Conservation (phyloP, 2,113 vertebrate genomes). For the Formicarius rufipectus region DNA sequence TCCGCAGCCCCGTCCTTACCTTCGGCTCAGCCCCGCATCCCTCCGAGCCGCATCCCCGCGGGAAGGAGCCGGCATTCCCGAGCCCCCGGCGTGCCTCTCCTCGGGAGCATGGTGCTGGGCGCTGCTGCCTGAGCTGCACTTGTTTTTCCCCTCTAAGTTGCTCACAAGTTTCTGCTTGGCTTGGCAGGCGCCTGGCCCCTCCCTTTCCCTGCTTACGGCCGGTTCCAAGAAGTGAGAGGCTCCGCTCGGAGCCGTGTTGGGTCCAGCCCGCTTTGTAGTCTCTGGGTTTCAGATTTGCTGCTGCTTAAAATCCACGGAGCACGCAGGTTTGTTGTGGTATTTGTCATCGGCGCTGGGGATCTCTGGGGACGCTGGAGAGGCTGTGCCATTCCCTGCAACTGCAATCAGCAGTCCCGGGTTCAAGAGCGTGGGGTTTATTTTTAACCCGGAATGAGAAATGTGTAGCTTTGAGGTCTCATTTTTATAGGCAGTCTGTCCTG, state of each 20-base stretch:
- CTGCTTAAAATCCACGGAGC: not conserved
- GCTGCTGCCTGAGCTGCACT: conserved; percentile 30
- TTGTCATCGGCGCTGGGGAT: not conserved
- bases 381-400: not conserved
- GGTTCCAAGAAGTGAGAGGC: conserved; percentile 36
- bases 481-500: not conserved
- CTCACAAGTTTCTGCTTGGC: conserved; percentile 67
- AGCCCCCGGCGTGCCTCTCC: not conserved
- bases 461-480: not conserved
- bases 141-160: conserved; percentile 64
- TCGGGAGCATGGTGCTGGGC: not conserved
- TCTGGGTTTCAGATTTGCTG: not conserved
- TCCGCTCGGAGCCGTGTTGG: not conserved
- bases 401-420: not conserved
- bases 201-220: conserved; percentile 72
- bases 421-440: not conserved
- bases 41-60: not conserved
- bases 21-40: not conserved
- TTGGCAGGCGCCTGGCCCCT: conserved; percentile 63
- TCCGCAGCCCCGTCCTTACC: too few species aligned
- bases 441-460: not conserved
- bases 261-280: not conserved
- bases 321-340: not conserved
- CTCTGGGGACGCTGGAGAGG: not conserved
- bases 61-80: not conserved